phyloP scores from a whole-genome alignment of 1,140 invertebrate genomes.

The Polypedilum vanderplanki region DNA sequence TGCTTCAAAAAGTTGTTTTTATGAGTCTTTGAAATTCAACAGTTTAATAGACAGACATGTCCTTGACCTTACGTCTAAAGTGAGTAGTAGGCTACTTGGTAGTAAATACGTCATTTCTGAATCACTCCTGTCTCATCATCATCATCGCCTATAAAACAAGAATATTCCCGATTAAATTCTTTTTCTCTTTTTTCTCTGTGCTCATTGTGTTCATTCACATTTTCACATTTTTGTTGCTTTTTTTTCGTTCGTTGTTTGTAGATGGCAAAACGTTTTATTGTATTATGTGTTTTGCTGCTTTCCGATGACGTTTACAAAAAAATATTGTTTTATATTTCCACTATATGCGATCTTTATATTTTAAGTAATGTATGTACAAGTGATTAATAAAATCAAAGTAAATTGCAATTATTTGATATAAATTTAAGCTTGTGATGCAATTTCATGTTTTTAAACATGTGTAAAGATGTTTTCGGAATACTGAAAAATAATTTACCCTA shows the following conservation, averaged over 20 bases:
- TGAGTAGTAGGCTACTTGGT: not conserved
- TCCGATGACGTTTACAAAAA: constrained; percentile 17
- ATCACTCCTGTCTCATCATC: not conserved
- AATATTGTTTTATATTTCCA: not conserved
- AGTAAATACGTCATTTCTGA: not conserved
- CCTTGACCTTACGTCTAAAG: not conserved
- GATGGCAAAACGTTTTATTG: constrained; percentile 3
- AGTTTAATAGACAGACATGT: not conserved
- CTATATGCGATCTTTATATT: too few species aligned
- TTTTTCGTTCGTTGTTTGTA: constrained; percentile 15
- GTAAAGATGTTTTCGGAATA: too few species aligned
- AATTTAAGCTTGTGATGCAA: too few species aligned
- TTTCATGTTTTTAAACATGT: too few species aligned
- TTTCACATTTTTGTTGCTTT: not conserved
- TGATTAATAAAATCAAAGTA: too few species aligned
- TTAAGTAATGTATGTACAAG: too few species aligned
- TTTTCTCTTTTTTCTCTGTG: constrained; percentile 7
- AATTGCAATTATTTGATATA: too few species aligned
- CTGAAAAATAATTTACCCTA: too few species aligned
- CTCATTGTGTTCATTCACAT: constrained; percentile 17
- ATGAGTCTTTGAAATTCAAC: too few species aligned
- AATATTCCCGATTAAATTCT: constrained; percentile 19
- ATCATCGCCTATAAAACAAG: constrained; percentile 17
- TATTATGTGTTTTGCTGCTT: constrained; percentile 12
- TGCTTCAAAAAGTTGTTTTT: too few species aligned